phyloP scores from a whole-genome alignment of 2,888 invertebrate genomes.

The Pseudococcus longispinus region DNA sequence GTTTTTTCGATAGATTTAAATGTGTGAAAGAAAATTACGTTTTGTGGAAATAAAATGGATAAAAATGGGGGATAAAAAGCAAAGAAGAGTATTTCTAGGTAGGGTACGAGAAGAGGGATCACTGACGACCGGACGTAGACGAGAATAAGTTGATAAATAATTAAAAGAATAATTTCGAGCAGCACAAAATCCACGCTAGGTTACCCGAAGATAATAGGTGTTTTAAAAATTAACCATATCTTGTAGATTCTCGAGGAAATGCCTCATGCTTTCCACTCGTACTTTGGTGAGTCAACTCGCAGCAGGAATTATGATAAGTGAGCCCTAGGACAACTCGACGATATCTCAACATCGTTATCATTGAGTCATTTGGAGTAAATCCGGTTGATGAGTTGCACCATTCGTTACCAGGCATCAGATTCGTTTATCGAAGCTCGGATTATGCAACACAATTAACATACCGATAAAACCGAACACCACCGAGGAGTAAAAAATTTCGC shows the following conservation, averaged over 20 bases:
- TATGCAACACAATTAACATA: background rate
- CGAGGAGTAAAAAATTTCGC: background rate
- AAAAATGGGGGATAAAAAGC: background rate
- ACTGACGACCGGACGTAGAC: background rate
- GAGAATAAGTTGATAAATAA: background rate
- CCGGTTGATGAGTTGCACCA: background rate
- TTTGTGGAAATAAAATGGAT: background rate
- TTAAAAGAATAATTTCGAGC: background rate
- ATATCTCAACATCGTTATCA: background rate
- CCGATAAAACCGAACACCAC: background rate
- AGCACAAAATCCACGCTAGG: background rate
- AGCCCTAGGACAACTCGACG: background rate
- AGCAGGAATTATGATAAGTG: background rate
- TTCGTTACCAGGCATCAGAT: background rate
- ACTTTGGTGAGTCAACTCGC: background rate
- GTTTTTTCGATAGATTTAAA: background rate
- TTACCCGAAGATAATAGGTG: background rate
- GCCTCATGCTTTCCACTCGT: too few relatives aligned
- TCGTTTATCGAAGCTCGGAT: background rate
- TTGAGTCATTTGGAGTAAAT: background rate
- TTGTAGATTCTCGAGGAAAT: too few relatives aligned
- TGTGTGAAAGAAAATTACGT: background rate
- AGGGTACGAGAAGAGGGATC: background rate
- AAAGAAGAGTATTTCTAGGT: background rate
- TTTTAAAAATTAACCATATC: background rate